Conservation (phyloP, 2,797 vertebrate genomes). For the Ambastaia sidthimunki region DNA sequence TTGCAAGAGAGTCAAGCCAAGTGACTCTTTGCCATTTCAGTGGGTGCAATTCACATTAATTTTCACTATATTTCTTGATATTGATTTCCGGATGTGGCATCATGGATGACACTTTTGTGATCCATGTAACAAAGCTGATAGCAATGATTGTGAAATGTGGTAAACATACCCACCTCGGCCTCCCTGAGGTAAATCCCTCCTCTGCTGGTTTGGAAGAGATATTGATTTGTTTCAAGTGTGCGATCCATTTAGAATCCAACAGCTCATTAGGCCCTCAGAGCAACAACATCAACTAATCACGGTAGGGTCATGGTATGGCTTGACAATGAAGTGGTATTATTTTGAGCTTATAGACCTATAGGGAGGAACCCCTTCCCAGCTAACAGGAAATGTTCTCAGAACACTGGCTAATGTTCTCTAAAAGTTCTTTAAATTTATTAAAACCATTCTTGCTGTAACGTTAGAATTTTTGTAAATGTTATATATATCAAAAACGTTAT, state of each 20-base stretch:
- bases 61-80: conserved; percentile 43
- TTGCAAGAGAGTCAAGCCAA: conserved; percentile 2
- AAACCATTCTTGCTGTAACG: too few species aligned
- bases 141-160: conserved; percentile 43
- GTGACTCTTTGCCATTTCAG: conserved; percentile 1
- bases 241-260: conserved; percentile 51
- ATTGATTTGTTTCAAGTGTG: conserved; percentile 57
- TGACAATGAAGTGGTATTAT: conserved; percentile 24
- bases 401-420: too few species aligned
- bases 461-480: too few species aligned
- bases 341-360: conserved; percentile 19
- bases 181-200: conserved; percentile 24
- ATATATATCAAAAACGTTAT: too few species aligned
- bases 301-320: not conserved
- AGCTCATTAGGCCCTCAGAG: conserved; percentile 54
- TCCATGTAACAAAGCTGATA: conserved; percentile 28
- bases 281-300: conserved; percentile 54
- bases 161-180: conserved; percentile 27
- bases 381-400: too few species aligned
- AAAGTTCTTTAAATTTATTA: too few species aligned
- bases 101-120: conserved; percentile 55
- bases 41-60: conserved; percentile 15
- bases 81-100: conserved; percentile 53
- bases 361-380: conserved; percentile 6
- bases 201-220: conserved; percentile 25